phyloP scores from a whole-genome alignment of 2,888 invertebrate genomes.

The Andricus curvator region DNA sequence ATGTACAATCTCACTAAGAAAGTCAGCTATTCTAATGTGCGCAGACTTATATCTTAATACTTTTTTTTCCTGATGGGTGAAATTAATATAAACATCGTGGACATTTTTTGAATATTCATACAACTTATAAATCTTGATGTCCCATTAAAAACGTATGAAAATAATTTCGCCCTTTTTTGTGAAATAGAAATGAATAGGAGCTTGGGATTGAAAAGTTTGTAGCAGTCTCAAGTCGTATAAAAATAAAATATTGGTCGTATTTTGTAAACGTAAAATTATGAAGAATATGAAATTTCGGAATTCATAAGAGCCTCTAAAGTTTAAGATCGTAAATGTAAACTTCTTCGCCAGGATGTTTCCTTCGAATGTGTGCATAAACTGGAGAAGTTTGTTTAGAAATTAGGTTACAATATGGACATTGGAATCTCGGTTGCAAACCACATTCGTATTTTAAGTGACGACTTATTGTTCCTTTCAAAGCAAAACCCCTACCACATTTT shows the following conservation, averaged over 20 bases:
- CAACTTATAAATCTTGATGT: neutral
- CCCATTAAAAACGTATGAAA: too few relatives aligned
- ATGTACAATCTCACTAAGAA: neutral
- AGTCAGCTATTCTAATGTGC: neutral
- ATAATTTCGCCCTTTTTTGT: too few relatives aligned
- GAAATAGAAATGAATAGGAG: too few relatives aligned
- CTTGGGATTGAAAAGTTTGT: too few relatives aligned
- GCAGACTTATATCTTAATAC: neutral
- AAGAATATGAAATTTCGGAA: too few relatives aligned
- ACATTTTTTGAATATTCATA: neutral
- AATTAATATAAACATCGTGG: neutral
- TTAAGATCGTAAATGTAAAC: conserved; percentile 55
- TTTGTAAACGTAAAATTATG: too few relatives aligned
- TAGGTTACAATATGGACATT: conserved; percentile 70
- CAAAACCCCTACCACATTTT: conserved; percentile 71
- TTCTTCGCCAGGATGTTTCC: conserved; percentile 65
- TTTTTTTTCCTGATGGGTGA: neutral
- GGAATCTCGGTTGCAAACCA: conserved; percentile 69
- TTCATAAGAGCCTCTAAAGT: conserved; percentile 23
- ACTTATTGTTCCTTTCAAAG: conserved; percentile 66
- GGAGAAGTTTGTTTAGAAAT: conserved; percentile 67
- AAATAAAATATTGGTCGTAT: too few relatives aligned
- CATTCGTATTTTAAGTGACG: conserved; percentile 73
- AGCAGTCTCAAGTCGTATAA: too few relatives aligned
- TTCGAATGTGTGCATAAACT: conserved; percentile 67